These are phyloP conservation scores for Stomatorhinus walkeri DNA, from an alignment of 2,797 vertebrate species.

Conservation along the genomic window DNA sequence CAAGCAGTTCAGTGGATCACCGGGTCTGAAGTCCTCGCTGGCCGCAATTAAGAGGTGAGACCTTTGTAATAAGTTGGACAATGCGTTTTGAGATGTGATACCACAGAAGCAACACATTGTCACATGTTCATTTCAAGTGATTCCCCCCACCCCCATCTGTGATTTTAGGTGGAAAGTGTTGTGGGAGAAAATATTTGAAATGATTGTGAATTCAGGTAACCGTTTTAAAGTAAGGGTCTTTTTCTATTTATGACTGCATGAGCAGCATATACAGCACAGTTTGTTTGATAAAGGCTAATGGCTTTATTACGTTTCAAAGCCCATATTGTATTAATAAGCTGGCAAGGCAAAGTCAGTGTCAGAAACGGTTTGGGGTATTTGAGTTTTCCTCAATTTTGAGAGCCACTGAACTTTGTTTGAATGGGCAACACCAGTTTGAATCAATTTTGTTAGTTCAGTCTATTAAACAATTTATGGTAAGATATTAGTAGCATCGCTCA, in stretches of 20 bases:
- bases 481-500: not conserved
- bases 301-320: not conserved
- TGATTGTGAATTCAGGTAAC: not conserved
- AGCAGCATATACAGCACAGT: not conserved
- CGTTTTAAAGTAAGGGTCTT: not conserved
- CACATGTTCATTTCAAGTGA: conserved; percentile 11
- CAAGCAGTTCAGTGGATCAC: not conserved
- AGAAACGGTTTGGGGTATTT: not conserved
- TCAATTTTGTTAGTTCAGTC: not conserved
- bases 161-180: conserved; percentile 7
- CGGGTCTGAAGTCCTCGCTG: not conserved
- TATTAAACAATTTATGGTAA: not conserved
- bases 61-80: conserved; percentile 12
- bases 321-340: not conserved
- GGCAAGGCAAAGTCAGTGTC: not conserved
- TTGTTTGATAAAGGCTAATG: not conserved
- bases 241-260: not conserved
- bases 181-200: conserved; percentile 3
- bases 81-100: not conserved
- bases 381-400: not conserved
- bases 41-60: conserved; percentile 18
- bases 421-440: not conserved
- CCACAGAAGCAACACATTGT: conserved; percentile 4
- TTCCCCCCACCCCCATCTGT: not conserved
- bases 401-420: not conserved